Percentiles rank a stretch among this genome's conserved stretches.
These are phyloP conservation scores for Dasyprocta punctata DNA, from an alignment of 2,113 vertebrate genomes.

Conservation along the genomic window DNA sequence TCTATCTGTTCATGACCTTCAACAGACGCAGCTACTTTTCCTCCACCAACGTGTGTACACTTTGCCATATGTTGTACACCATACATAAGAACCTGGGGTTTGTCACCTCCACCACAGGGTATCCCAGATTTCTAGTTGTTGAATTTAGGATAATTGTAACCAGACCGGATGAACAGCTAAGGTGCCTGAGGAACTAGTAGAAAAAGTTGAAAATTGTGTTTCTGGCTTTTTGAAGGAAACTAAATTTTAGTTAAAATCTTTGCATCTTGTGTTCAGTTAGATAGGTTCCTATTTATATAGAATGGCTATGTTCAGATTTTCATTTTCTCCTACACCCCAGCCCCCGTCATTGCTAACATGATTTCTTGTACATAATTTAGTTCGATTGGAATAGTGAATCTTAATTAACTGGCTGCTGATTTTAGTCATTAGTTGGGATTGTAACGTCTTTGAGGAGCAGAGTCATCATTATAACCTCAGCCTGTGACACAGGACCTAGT, in stretches of 20 bases:
- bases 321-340: background rate
- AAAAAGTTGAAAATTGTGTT: background rate
- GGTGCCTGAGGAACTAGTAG: background rate
- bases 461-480: background rate
- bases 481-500: background rate
- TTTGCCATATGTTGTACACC: background rate
- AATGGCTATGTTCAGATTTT: background rate
- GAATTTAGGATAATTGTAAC: background rate
- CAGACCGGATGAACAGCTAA: background rate
- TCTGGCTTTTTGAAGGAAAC: background rate
- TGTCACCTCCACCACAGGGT: background rate
- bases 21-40: background rate
- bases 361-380: conserved; percentile 1
- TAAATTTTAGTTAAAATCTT: background rate
- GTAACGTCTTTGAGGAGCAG: background rate
- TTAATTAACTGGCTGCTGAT: background rate
- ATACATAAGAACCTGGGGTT: background rate
- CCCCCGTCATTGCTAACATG: background rate
- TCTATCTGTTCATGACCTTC: background rate
- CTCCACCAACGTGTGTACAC: background rate
- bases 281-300: background rate
- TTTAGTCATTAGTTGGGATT: background rate
- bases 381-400: background rate
- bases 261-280: background rate
- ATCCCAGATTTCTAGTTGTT: background rate